phyloP scores from a whole-genome alignment of 2,888 invertebrate species.

The Choreutis nemorana region DNA sequence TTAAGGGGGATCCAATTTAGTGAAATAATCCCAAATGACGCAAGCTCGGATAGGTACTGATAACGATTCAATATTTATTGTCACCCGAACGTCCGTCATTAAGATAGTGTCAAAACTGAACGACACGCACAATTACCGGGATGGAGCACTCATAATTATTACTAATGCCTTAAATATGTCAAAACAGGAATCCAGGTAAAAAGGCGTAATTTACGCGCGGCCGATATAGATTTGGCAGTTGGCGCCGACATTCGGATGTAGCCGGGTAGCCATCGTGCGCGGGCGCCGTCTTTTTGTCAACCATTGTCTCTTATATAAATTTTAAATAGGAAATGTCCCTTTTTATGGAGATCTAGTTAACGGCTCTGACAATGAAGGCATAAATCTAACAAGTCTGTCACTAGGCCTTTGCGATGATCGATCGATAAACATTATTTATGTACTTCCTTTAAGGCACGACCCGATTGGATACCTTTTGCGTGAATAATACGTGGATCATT shows the following conservation, averaged over 20 bases:
- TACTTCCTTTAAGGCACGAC: constrained; percentile 47
- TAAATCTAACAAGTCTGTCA: constrained; percentile 60
- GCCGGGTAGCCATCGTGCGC: constrained; percentile 38
- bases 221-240: constrained; percentile 66
- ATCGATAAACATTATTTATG: constrained; percentile 66
- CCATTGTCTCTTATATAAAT: constrained; percentile 67
- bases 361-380: constrained; percentile 62
- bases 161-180: constrained; percentile 68
- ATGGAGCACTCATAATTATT: constrained; percentile 64
- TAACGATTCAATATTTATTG: constrained; percentile 64
- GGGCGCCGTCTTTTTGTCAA: constrained; percentile 63
- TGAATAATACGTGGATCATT: constrained; percentile 3
- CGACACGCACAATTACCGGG: constrained; percentile 43
- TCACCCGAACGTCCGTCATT: constrained; percentile 61
- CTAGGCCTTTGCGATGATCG: constrained; percentile 55
- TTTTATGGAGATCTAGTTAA: constrained; percentile 67
- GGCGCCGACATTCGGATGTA: constrained; percentile 45
- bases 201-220: constrained; percentile 66
- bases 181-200: constrained; percentile 68
- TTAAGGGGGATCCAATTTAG: constrained; percentile 52
- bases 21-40: constrained; percentile 40
- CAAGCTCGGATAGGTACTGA: constrained; percentile 48
- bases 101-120: constrained; percentile 65
- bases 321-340: constrained; percentile 66
- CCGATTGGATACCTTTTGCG: constrained; percentile 26